Evolutionary conservation across 2,888 invertebrate species (phyloP).

Genomic region (Penaeus monodon): DNA sequence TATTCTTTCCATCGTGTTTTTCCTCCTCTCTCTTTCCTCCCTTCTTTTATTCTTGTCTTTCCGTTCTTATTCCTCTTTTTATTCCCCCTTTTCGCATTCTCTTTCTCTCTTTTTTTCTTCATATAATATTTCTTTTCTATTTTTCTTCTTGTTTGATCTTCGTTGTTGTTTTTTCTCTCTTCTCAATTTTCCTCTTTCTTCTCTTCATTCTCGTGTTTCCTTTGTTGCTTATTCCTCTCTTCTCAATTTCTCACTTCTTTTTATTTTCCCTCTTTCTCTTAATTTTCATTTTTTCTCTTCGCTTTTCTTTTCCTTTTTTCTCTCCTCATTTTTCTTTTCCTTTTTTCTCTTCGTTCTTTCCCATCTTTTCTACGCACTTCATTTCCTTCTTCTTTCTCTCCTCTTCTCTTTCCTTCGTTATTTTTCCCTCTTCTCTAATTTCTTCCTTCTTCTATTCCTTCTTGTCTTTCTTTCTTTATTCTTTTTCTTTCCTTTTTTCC

Average conservation of each 20-base stretch:
- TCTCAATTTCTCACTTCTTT: no score
- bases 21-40: neutral
- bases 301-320: neutral
- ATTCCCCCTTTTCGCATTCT: neutral
- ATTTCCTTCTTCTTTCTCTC: neutral
- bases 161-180: neutral
- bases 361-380: neutral
- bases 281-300: neutral
- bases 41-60: neutral
- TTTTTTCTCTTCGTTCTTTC: neutral
- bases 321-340: neutral
- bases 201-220: neutral
- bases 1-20: neutral
- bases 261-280: neutral
- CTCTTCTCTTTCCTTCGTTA: neutral
- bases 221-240: no score
- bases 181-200: no score
- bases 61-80: neutral
- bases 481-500: neutral
- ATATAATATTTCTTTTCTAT: neutral
- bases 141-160: neutral
- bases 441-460: neutral
- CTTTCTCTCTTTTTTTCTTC: neutral
- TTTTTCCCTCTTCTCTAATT: neutral
- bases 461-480: neutral